phyloP scores from a whole-genome alignment of 2,113 vertebrate species.

The Ovis canadensis region DNA sequence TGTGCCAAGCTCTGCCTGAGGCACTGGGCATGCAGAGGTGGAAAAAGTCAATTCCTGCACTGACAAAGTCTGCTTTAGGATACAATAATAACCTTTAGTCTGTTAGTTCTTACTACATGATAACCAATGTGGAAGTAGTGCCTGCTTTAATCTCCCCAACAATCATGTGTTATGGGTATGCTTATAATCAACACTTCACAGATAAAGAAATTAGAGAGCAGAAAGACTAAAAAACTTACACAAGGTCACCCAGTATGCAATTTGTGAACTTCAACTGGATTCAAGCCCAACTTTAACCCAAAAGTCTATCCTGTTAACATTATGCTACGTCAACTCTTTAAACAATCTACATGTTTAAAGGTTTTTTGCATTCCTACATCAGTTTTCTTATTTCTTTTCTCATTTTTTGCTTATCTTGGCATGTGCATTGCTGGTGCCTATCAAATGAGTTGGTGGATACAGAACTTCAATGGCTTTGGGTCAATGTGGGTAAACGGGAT shows the following conservation, averaged over 20 bases:
- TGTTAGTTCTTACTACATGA: not conserved
- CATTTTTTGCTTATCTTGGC: not conserved
- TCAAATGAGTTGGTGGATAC: not conserved
- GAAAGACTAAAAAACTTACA: not conserved
- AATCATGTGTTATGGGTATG: not conserved
- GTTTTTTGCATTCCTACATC: not conserved
- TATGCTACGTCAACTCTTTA: not conserved
- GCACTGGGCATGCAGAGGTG: not conserved
- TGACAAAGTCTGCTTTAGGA: not conserved
- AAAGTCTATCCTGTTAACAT: not conserved
- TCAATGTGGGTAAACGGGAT: not conserved
- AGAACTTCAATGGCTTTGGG: not conserved
- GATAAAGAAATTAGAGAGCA: not conserved
- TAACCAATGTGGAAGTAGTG: not conserved
- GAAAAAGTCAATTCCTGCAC: not conserved
- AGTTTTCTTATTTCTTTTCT: not conserved
- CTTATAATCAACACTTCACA: not conserved
- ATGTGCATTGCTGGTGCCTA: not conserved
- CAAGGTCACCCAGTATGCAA: not conserved
- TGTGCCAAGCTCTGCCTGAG: not conserved
- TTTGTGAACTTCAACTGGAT: not conserved
- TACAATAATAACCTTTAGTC: not conserved
- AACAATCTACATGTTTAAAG: not conserved
- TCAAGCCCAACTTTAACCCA: not conserved
- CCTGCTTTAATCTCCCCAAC: not conserved